Evolutionary conservation across 1,140 invertebrate species (phyloP).

Genomic region (Ditylenchus dipsaci): DNA sequence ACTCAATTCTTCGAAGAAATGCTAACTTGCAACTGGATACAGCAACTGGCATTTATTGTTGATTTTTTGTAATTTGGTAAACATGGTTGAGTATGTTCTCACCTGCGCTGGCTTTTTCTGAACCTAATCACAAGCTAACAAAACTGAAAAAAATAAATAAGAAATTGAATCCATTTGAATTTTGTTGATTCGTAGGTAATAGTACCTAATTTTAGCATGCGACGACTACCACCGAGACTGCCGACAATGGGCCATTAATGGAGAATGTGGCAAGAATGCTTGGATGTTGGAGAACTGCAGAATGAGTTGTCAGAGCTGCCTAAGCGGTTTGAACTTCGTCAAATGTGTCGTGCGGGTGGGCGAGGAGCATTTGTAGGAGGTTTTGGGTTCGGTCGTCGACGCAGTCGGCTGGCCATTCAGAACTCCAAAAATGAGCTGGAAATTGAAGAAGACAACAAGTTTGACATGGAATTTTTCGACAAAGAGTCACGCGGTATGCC

Average conservation of each 20-base stretch:
- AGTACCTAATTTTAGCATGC: constrained; percentile 33
- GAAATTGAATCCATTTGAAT: no score
- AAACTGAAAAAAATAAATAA: no score
- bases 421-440: not conserved
- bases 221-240: constrained; percentile 35
- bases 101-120: no score
- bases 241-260: constrained; percentile 16
- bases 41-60: no score
- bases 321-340: constrained; percentile 24
- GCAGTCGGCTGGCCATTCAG: not conserved
- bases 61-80: no score
- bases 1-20: no score
- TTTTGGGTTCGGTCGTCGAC: constrained; percentile 1
- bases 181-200: no score
- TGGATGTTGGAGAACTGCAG: constrained; percentile 45
- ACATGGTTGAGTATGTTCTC: no score
- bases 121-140: no score
- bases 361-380: not conserved
- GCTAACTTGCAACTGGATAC: no score
- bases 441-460: not conserved
- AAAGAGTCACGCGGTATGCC: not conserved
- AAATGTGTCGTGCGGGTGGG: constrained; percentile 7
- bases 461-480: constrained; percentile 2
- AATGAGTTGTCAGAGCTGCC: constrained; percentile 25
- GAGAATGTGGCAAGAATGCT: constrained; percentile 33